phyloP scores from a whole-genome alignment of 1,140 invertebrate species.

The Eurosta solidaginis region DNA sequence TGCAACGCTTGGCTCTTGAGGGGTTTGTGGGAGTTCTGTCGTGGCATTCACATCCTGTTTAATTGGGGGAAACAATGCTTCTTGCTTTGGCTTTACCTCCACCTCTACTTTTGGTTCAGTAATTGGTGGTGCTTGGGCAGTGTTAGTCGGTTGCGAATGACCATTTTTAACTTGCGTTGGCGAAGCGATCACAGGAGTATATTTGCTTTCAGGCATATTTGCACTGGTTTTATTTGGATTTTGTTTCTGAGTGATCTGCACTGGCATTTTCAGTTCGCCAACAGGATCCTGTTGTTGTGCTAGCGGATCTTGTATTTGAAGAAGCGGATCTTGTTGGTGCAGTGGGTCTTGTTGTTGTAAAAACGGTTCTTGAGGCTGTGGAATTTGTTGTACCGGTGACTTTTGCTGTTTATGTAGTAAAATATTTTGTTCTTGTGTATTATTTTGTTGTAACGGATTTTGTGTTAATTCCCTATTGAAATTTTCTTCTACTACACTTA shows the following conservation, averaged over 20 bases:
- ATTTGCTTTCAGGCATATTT: background rate
- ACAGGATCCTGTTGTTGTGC: slow-evolving; percentile 33
- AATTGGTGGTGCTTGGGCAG: slow-evolving; percentile 30
- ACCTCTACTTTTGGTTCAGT: slow-evolving; percentile 60
- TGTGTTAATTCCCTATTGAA: too few relatives aligned
- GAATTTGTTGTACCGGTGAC: background rate
- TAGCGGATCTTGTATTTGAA: slow-evolving; percentile 22
- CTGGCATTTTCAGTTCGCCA: too few relatives aligned
- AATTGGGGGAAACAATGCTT: too few relatives aligned
- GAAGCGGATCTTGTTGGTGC: slow-evolving; percentile 16
- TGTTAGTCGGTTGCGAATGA: background rate
- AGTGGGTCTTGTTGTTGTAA: background rate
- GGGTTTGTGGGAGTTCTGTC: slow-evolving; percentile 35
- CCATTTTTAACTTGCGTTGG: background rate
- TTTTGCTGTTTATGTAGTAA: too few relatives aligned
- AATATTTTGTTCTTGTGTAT: too few relatives aligned
- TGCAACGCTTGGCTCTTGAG: background rate
- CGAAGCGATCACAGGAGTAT: too few relatives aligned
- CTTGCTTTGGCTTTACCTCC: slow-evolving; percentile 52
- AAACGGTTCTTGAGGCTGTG: background rate
- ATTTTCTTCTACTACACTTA: too few relatives aligned
- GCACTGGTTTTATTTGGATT: background rate
- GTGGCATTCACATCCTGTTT: too few relatives aligned
- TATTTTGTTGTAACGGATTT: too few relatives aligned
- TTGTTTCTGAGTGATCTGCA: too few relatives aligned